phyloP scores from a whole-genome alignment of 2,888 invertebrate species.

The Bursaphelenchus okinawaensis region DNA sequence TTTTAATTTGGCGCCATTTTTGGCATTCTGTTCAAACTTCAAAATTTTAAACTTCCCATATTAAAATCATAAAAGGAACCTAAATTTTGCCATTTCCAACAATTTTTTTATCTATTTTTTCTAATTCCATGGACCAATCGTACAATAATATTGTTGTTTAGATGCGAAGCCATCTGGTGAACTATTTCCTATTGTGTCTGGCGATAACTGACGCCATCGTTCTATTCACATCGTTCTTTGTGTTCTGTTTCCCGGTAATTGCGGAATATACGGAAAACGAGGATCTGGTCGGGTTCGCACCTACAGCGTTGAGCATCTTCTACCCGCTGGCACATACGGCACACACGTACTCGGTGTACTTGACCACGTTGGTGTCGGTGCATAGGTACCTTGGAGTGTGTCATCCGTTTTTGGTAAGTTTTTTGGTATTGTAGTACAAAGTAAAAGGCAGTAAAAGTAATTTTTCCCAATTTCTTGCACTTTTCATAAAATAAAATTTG shows the following conservation, averaged over 20 bases:
- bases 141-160: slow-evolving; percentile 16
- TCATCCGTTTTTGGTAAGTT: slow-evolving; percentile 41
- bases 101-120: slow-evolving; percentile 1
- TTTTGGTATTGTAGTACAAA: too few relatives aligned
- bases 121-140: background rate
- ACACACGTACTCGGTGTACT: slow-evolving; percentile 44
- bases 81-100: too few relatives aligned
- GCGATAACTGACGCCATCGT: slow-evolving; percentile 40
- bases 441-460: too few relatives aligned
- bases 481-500: too few relatives aligned
- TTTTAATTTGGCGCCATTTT: too few relatives aligned
- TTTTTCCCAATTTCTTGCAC: too few relatives aligned
- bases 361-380: slow-evolving; percentile 47
- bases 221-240: slow-evolving; percentile 45
- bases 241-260: slow-evolving; percentile 46
- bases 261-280: slow-evolving; percentile 33
- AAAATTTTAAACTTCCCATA: too few relatives aligned
- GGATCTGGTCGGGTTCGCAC: slow-evolving; percentile 20
- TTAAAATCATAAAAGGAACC: too few relatives aligned
- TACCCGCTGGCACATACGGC: slow-evolving; percentile 43
- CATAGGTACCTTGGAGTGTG: slow-evolving; percentile 51
- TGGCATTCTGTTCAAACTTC: too few relatives aligned
- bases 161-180: slow-evolving; percentile 49
- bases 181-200: slow-evolving; percentile 45
- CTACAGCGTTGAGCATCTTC: slow-evolving; percentile 26